Evolutionary conservation across 2,888 invertebrate species (phyloP).

Genomic region (Neuroscelio doddi): DNA sequence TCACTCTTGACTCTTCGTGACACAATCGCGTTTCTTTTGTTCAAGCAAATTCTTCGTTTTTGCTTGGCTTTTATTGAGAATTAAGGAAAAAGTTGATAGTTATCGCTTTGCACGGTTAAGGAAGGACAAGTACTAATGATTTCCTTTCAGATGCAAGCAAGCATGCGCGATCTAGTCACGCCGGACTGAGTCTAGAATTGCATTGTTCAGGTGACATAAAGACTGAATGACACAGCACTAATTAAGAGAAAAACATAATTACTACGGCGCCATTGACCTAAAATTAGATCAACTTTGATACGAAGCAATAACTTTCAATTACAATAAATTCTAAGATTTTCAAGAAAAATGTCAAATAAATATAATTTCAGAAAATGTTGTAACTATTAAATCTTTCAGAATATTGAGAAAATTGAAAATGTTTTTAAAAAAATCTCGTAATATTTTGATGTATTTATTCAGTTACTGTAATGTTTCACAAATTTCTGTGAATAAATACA

Average conservation of each 20-base stretch:
- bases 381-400: neutral
- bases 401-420: no score
- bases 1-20: neutral
- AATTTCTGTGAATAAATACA: neutral
- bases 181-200: slow-evolving; percentile 9
- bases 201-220: slow-evolving; percentile 14
- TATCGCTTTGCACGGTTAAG: slow-evolving; percentile 5
- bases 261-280: slow-evolving; percentile 10
- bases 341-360: neutral
- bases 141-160: slow-evolving; percentile 13
- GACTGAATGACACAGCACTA: slow-evolving; percentile 7
- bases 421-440: neutral
- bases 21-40: slow-evolving; percentile 7
- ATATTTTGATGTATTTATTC: neutral
- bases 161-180: slow-evolving; percentile 10
- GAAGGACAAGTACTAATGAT: slow-evolving; percentile 16
- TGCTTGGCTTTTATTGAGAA: slow-evolving; percentile 5
- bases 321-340: no score
- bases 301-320: no score
- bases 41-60: neutral
- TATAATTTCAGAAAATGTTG: neutral
- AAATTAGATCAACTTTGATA: neutral
- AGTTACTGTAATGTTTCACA: neutral
- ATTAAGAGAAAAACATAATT: slow-evolving; percentile 17
- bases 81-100: slow-evolving; percentile 16